Percentiles rank a stretch among this genome's conserved stretches.
Conservation (phyloP, 2,113 vertebrate genomes). For the Amphiprion ocellaris region DNA sequence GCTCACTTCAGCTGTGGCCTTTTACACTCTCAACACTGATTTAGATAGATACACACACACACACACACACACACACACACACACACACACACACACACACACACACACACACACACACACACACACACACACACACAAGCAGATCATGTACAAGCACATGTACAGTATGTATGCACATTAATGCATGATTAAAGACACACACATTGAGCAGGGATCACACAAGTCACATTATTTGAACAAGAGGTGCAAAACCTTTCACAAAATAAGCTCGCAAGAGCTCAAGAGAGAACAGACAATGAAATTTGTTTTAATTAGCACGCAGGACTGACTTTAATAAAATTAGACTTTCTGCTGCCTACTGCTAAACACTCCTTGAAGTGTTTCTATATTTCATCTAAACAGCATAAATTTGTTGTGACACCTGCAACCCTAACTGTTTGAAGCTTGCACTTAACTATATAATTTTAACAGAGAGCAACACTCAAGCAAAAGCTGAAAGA, state of each 20-base stretch:
- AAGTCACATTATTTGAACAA: slow-evolving; percentile 58
- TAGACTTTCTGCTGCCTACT: not conserved
- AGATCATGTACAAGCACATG: slow-evolving; percentile 53
- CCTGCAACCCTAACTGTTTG: not conserved
- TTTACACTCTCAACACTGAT: slow-evolving; percentile 75
- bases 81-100: too few species aligned
- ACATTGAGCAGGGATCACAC: slow-evolving; percentile 5
- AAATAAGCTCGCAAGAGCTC: slow-evolving; percentile 32
- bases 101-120: too few species aligned
- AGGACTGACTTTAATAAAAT: not conserved
- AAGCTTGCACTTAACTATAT: not conserved
- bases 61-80: too few species aligned
- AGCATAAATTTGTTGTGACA: not conserved
- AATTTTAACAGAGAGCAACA: not conserved
- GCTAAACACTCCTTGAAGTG: not conserved
- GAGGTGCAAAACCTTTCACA: slow-evolving; percentile 25
- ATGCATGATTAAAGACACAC: slow-evolving; percentile 45
- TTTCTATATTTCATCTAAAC: not conserved
- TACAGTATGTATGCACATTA: slow-evolving; percentile 25
- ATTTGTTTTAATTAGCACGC: slow-evolving; percentile 24
- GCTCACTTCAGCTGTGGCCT: slow-evolving; percentile 70
- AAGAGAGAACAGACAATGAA: slow-evolving; percentile 6
- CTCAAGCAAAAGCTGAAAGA: not conserved
- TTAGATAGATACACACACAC: slow-evolving; percentile 73
- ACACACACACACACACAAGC: slow-evolving; percentile 3